These are phyloP conservation scores for Megalopta genalis DNA, from an alignment of 1,140 invertebrate genomes.

Conservation along the genomic window DNA sequence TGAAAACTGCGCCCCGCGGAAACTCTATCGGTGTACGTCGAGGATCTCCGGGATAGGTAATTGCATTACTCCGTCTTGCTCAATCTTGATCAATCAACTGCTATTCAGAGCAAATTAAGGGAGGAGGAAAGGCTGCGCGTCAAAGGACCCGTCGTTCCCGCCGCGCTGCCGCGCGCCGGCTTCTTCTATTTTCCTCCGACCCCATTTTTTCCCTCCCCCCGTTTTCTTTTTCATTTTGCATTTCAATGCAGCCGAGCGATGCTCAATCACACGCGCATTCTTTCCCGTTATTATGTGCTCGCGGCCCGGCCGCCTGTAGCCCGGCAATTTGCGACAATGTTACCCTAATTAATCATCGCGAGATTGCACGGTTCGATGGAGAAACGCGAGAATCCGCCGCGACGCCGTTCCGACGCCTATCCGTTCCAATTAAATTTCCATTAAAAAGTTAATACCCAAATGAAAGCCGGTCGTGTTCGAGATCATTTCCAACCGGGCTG, in stretches of 20 bases:
- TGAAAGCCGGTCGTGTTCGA: neutral
- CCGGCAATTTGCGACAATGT: constrained; percentile 11
- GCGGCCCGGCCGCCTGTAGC: neutral
- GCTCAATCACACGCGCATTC: constrained; percentile 26
- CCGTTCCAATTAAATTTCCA: constrained; percentile 24
- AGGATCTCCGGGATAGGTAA: constrained; percentile 52
- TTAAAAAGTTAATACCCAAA: constrained; percentile 10
- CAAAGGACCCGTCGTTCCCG: constrained; percentile 41
- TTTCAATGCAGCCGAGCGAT: constrained; percentile 5
- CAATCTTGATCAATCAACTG: constrained; percentile 66
- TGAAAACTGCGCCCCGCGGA: constrained; percentile 6
- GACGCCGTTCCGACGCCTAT: neutral
- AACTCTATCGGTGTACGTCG: neutral
- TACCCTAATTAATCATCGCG: constrained; percentile 4
- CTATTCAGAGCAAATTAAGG: constrained; percentile 63
- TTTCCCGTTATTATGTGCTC: neutral
- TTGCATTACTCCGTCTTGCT: constrained; percentile 53
- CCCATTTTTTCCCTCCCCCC: neutral
- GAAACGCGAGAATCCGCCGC: too few relatives aligned
- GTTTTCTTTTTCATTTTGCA: neutral
- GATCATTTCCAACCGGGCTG: constrained; percentile 9
- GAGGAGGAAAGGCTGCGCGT: constrained; percentile 23
- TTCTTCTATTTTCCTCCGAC: constrained; percentile 19
- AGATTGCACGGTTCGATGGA: constrained; percentile 2
- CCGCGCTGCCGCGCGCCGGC: too few relatives aligned